Percentiles rank a stretch among this genome's conserved stretches.
Conservation (phyloP, 2,113 vertebrate species). For the Girardinichthys multiradiatus region DNA sequence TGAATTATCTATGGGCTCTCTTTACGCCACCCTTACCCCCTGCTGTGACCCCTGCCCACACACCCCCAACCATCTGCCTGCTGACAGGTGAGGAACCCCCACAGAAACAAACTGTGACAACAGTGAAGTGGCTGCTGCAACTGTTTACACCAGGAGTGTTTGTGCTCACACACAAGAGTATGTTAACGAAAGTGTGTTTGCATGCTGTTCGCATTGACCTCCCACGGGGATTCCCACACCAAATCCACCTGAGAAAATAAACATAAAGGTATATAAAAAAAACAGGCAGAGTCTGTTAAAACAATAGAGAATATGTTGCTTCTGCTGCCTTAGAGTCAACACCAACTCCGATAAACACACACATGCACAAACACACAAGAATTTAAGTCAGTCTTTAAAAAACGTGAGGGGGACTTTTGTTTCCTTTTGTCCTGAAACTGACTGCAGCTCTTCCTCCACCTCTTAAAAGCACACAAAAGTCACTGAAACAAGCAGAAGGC, state of each 20-base stretch:
- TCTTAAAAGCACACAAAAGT: neutral
- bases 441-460: neutral
- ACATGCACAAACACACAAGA: slow-evolving; percentile 3
- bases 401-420: neutral
- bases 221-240: slow-evolving; percentile 39
- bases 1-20: neutral
- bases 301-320: slow-evolving; percentile 13
- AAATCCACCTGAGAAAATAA: slow-evolving; percentile 48
- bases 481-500: too few relatives aligned
- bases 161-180: slow-evolving; percentile 12
- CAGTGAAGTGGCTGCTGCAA: neutral
- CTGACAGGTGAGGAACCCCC: slow-evolving; percentile 45
- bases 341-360: slow-evolving; percentile 11
- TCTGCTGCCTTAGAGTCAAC: slow-evolving; percentile 31
- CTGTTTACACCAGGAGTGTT: slow-evolving; percentile 15
- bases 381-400: neutral
- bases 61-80: neutral
- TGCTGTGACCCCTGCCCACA: slow-evolving; percentile 6
- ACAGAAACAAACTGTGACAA: neutral
- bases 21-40: neutral
- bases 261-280: slow-evolving; percentile 20
- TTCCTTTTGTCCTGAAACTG: neutral
- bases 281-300: slow-evolving; percentile 34
- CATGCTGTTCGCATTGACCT: neutral
- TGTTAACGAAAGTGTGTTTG: slow-evolving; percentile 21